These are phyloP conservation scores for Sebastes goodei DNA, from an alignment of 2,797 vertebrate genomes.

Conservation along the genomic window DNA sequence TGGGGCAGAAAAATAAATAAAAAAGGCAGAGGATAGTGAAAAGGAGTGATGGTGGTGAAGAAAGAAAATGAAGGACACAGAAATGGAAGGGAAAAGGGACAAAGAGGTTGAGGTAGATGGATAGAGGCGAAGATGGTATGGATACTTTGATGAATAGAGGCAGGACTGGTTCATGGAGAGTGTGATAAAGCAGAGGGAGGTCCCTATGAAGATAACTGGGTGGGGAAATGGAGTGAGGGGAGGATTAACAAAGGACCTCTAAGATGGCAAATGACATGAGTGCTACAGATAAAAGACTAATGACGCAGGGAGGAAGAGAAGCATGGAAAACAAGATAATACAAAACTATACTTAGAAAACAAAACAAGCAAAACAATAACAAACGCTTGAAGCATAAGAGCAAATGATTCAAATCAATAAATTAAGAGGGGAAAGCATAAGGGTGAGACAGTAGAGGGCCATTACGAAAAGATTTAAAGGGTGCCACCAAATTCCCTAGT, in stretches of 20 bases:
- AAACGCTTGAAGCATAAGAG: neutral
- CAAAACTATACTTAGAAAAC: neutral
- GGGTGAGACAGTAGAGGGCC: neutral
- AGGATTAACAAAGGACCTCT: slow-evolving; percentile 42
- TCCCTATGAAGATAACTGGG: slow-evolving; percentile 55
- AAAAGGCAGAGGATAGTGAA: slow-evolving; percentile 44
- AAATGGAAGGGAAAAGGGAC: slow-evolving; percentile 43
- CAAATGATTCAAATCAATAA: neutral
- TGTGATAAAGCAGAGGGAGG: slow-evolving; percentile 57
- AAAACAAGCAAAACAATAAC: neutral
- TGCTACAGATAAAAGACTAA: slow-evolving; percentile 14
- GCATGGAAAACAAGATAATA: neutral
- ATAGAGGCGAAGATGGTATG: slow-evolving; percentile 35
- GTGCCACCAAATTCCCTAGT: neutral
- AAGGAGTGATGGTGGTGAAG: slow-evolving; percentile 49
- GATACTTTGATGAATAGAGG: slow-evolving; percentile 62
- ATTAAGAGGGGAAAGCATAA: neutral
- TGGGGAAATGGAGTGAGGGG: slow-evolving; percentile 21
- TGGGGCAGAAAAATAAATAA: slow-evolving; percentile 7
- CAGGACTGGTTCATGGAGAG: slow-evolving; percentile 31
- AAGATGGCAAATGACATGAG: slow-evolving; percentile 26
- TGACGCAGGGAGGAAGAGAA: neutral
- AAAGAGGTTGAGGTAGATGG: slow-evolving; percentile 40
- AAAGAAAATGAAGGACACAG: slow-evolving; percentile 62
- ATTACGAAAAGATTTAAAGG: slow-evolving; percentile 18